Evolutionary conservation across 2,888 invertebrate species (phyloP).

Genomic region (Torymus texanus): DNA sequence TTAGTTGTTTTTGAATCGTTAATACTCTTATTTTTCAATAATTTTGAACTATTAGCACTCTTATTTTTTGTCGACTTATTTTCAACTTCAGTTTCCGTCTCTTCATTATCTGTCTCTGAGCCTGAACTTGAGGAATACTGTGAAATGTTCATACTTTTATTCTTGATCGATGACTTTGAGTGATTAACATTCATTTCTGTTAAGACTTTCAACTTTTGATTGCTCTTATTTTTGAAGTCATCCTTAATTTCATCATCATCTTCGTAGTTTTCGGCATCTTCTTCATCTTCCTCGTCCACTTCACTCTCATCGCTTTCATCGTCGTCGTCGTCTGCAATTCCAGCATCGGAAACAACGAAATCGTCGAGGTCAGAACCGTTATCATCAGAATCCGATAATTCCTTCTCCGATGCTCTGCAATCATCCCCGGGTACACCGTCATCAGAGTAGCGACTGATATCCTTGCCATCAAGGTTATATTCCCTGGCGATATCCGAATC

Average conservation of each 20-base stretch:
- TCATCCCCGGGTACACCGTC: slow-evolving; percentile 68
- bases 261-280: slow-evolving; percentile 42
- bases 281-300: slow-evolving; percentile 49
- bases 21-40: slow-evolving; percentile 23
- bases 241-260: slow-evolving; percentile 35
- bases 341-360: slow-evolving; percentile 67
- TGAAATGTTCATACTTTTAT: neutral
- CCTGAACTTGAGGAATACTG: neutral
- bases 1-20: slow-evolving; percentile 17
- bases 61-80: slow-evolving; percentile 10
- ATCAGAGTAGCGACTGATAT: slow-evolving; percentile 61
- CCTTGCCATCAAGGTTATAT: slow-evolving; percentile 66
- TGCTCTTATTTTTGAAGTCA: neutral
- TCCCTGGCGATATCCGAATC: slow-evolving; percentile 66
- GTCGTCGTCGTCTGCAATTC: slow-evolving; percentile 54
- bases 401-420: slow-evolving; percentile 67
- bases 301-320: slow-evolving; percentile 51
- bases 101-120: slow-evolving; percentile 35
- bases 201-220: neutral
- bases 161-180: slow-evolving; percentile 8
- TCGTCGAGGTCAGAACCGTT: slow-evolving; percentile 66
- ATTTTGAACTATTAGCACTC: slow-evolving; percentile 18
- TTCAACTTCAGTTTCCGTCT: neutral
- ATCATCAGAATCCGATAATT: slow-evolving; percentile 66
- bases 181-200: slow-evolving; percentile 36